These are phyloP conservation scores for Aegithalos caudatus DNA, from an alignment of 2,113 vertebrate species.

Conservation along the genomic window DNA sequence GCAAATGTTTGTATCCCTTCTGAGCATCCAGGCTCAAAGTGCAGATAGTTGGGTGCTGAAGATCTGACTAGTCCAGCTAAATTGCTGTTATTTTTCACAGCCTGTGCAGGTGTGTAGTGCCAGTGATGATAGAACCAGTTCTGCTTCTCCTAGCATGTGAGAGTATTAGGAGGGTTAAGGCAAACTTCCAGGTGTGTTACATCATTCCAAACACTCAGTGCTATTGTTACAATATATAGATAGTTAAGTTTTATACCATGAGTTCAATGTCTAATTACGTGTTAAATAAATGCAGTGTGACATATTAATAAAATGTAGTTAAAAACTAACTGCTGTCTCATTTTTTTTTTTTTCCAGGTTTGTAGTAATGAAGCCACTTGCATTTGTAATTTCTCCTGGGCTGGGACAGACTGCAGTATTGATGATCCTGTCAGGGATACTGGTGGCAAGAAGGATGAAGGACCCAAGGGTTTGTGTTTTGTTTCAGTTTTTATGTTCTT, in stretches of 20 bases:
- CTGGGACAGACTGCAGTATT: constrained; percentile 98
- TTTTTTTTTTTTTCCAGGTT: constrained; percentile 73
- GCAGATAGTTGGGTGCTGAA: neutral
- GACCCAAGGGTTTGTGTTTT: constrained; percentile 92
- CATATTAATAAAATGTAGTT: neutral
- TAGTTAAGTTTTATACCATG: neutral
- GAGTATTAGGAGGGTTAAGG: neutral
- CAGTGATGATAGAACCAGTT: neutral
- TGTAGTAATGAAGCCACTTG: constrained; percentile 99
- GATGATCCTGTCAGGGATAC: constrained; percentile 86
- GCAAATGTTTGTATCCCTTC: neutral
- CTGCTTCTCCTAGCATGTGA: neutral
- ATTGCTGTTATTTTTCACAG: neutral
- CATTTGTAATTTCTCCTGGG: constrained; percentile 93
- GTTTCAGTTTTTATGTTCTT: constrained; percentile 67
- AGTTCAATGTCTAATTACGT: neutral
- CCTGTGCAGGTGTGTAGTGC: neutral
- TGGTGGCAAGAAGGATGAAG: constrained; percentile 81
- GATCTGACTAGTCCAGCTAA: neutral
- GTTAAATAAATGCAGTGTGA: neutral
- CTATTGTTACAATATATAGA: neutral
- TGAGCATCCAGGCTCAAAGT: neutral
- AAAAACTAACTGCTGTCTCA: neutral
- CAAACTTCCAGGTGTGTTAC: neutral
- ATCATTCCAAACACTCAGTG: neutral